Conservation (phyloP, 2,888 invertebrate species). For the Antheraea yamamai region DNA sequence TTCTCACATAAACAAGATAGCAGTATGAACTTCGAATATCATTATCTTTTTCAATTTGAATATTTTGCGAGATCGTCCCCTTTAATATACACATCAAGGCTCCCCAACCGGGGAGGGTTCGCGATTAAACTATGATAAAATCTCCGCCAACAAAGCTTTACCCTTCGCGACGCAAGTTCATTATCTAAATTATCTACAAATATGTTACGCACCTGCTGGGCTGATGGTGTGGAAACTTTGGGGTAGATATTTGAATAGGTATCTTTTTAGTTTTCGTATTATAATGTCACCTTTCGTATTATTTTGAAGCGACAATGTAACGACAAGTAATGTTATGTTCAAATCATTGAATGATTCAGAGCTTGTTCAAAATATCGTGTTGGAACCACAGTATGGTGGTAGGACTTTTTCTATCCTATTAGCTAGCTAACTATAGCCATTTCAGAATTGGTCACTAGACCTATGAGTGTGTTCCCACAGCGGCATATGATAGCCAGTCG, state of each 20-base stretch:
- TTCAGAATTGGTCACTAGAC: too few species aligned
- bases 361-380: too few species aligned
- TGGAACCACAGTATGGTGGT: too few species aligned
- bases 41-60: slow-evolving; percentile 33
- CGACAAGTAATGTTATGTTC: too few species aligned
- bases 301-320: too few species aligned
- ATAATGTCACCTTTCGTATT: background rate
- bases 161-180: slow-evolving; percentile 40
- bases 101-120: slow-evolving; percentile 32
- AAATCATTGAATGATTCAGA: too few species aligned
- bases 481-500: too few species aligned
- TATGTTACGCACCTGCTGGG: slow-evolving; percentile 34
- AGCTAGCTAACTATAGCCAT: too few species aligned
- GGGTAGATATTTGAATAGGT: slow-evolving; percentile 23
- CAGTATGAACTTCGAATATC: slow-evolving; percentile 8
- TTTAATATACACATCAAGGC: slow-evolving; percentile 41
- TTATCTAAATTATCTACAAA: slow-evolving; percentile 52
- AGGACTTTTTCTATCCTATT: too few species aligned
- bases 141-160: slow-evolving; percentile 40
- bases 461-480: too few species aligned
- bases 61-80: slow-evolving; percentile 26
- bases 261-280: background rate
- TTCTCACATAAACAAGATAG: background rate
- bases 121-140: slow-evolving; percentile 45
- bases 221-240: slow-evolving; percentile 26